Evolutionary conservation across 2,888 invertebrate species (phyloP), one percentile per base, ranked within the genome.

Genomic region (Frankliniella intonsa): DNA sequence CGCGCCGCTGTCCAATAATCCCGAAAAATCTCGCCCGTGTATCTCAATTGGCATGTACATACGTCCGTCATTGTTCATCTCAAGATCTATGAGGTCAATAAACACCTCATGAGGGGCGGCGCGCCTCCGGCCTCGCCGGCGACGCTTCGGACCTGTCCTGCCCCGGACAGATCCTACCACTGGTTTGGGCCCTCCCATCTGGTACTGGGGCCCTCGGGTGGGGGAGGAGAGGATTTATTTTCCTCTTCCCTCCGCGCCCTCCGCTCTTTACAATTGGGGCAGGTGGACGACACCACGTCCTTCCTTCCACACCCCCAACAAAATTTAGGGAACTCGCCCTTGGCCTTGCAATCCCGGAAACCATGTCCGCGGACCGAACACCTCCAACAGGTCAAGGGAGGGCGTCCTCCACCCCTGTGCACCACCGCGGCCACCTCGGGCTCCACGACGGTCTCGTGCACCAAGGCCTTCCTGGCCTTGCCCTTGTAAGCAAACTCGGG

Each of bases 1-100:
- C n/a, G 65, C 65, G n/a, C 65, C 65, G n/a, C n/a, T n/a, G 65
- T 65, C 65, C 65, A 65, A n/a, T n/a, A 65, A n/a, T 9, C 65
- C 65, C 14, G 9, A 65, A 65, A 19, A 65, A 65, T 14, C 14
- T 3, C 9, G 9, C 17, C 65, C 65, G n/a, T n/a, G n/a, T n/a
- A 65, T n/a, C 17, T 65, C 19, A n/a, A 65, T n/a, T 1, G 65
- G 65, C 65, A 65, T 9, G n/a, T 65, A 65, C 65, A 65, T n/a
- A 9, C 65, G 17, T n/a, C n/a, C 65, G n/a, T 65, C 65, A 14
- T n/a, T 19, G n/a, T n/a, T n/a, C 19, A 65, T 65, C 9, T n/a
- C n/a, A 9, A 65, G n/a, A 65, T 65, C n/a, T 17, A 65, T 55
- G 12, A 55, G 14, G 12, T 17, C 55, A 55, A 55, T 8, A 55